Base-by-base conservation (phyloP, 2,113 vertebrate genomes). In the Pomatorhinus ruficollis region DNA sequence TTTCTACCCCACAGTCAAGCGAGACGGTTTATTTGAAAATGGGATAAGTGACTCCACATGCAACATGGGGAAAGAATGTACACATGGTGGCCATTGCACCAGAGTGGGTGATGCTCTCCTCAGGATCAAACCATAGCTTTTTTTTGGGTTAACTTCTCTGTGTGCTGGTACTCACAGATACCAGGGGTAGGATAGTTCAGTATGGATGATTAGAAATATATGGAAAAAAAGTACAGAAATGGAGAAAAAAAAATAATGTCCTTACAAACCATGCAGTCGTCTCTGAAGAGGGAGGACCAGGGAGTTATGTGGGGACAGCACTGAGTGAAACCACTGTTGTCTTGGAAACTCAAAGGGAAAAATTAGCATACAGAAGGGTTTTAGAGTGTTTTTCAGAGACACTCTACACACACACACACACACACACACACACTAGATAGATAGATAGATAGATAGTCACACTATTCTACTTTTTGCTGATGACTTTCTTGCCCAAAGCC, bases 291-390 rank as follows among this genome's bases (percentile, higher is more conserved):
- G 23, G 37, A 75, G 54, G 75, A 56, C 68, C 47, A 74, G 9
- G 54, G 59, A 92, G 89, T 92, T 94, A 92, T 70, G 53, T 86
- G 79, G 90, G 93, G 82, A 95, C 72, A 93, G 50, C 71, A 37
- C 68, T 24, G 85, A 86, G 61, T 84, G 70, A 89, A 95, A 81
- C 47, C 64, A 77, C 89, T 83, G 95, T 97, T 94, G 90, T 97
- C 96, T 96, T 96, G 96, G 96, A 97, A 97, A 96, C 96, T 83
- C 79, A 66, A 50, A 56, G 33, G 71, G 44, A 91, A 96, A 93
- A 93, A 96, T 88, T 71, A 93, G 49, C 76, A 95, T 92, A 92
- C 76, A 75, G 78, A 89, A 96, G 63, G 59, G 56, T 39, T 83
- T 90, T 90, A 88, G 65, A 69, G 20, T 77, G 37, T 74, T 92